Base-by-base conservation (phyloP, 2,888 invertebrate genomes). In the Pheosia tremula region DNA sequence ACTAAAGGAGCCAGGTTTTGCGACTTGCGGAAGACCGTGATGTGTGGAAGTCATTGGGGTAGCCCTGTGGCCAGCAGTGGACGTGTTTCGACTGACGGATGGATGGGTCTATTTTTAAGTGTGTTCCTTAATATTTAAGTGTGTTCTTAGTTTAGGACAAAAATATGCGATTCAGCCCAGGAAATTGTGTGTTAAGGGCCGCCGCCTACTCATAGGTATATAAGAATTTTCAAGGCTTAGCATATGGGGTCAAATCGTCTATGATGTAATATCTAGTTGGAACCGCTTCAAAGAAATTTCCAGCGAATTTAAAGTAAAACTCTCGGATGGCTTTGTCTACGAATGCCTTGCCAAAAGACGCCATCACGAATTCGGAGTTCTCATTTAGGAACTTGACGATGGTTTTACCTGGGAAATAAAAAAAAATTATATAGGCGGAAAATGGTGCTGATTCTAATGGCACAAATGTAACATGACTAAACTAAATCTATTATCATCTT, bases 201-300 rank as follows among this genome's bases (percentile, higher is more conserved):
- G 24, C 24, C 24, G 2, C 24, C 24, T 24, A 24, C 24, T 0
- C 24, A 24, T 39, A 39, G 10, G 43, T n/a, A 11, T n/a, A 47
- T 0, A n/a, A 7, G 41, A 4, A 47, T 24, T 7, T 38, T 61
- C 43, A 75, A 8, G 69, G 68, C 61, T 63, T 74, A 5, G 78
- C 59, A 53, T 80, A 84, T 36, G 72, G 71, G 5, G 75, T 62
- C 43, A 85, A 63, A 64, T 87, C 86, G 24, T 87, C 86, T 36
- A 65, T 63, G 4, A 83, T 71, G 58, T 64, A 85, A 10, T 78
- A 10, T n/a, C 69, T 80, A 5, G 82, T 71, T 13, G 87, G 79
- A 6, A 80, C 68, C 0, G 50, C 61, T 3, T 77, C 71, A 54
- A 75, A 83, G 61, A 86, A 82, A 36, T 77, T 74, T 7, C 69